Evolutionary conservation across 2,888 invertebrate species (phyloP).

Genomic region (Scelioninae gen. 1): DNA sequence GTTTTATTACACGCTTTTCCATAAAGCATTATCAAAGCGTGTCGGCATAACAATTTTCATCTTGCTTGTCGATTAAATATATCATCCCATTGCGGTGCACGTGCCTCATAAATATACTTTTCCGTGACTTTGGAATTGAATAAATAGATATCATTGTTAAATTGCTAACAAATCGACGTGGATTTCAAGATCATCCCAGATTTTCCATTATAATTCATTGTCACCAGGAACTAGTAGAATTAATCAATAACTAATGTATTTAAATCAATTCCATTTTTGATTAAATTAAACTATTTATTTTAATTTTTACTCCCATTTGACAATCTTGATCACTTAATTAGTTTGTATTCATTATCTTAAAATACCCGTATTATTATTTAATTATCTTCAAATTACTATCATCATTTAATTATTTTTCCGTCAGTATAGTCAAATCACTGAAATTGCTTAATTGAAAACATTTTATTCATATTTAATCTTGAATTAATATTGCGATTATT

Average conservation of each 20-base stretch:
- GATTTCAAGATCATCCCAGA: conserved; percentile 44
- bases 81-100: conserved; percentile 26
- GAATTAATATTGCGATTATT: too few relatives aligned
- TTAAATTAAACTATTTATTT: too few relatives aligned
- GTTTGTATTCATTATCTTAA: too few relatives aligned
- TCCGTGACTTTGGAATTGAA: conserved; percentile 55
- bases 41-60: conserved; percentile 26
- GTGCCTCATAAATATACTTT: conserved; percentile 52
- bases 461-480: too few relatives aligned
- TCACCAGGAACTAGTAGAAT: background rate
- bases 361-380: too few relatives aligned
- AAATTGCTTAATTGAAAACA: too few relatives aligned
- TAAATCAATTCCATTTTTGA: background rate
- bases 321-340: too few relatives aligned
- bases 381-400: too few relatives aligned
- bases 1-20: conserved; percentile 26
- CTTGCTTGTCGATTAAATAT: conserved; percentile 26
- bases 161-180: conserved; percentile 6
- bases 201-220: conserved; percentile 40
- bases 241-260: background rate
- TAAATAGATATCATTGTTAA: conserved; percentile 38
- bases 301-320: too few relatives aligned
- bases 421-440: too few relatives aligned
- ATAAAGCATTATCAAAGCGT: conserved; percentile 32
- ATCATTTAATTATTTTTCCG: too few relatives aligned